phyloP scores from a whole-genome alignment of 2,797 vertebrate species.

The Diceros bicornis region DNA sequence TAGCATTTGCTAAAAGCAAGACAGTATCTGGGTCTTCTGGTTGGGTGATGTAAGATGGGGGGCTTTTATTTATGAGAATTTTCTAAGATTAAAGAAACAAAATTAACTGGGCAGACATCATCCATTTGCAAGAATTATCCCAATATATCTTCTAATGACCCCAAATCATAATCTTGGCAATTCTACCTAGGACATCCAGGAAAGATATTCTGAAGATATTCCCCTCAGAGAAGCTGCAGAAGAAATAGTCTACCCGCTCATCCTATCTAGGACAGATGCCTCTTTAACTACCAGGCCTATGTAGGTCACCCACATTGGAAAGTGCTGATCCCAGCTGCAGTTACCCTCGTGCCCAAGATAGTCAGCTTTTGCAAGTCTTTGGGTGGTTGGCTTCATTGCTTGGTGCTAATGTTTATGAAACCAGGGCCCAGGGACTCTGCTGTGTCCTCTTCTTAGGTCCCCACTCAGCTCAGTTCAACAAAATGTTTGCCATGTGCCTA shows the following conservation, averaged over 20 bases:
- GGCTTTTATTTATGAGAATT: slow-evolving; percentile 91
- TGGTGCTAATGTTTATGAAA: neutral
- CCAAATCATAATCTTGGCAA: neutral
- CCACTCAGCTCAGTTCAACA: neutral
- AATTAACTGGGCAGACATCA: slow-evolving; percentile 56
- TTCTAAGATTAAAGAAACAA: slow-evolving; percentile 89
- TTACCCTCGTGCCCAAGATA: neutral
- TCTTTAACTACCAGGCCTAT: neutral
- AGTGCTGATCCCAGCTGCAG: neutral
- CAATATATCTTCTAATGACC: neutral
- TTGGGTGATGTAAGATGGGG: slow-evolving; percentile 90
- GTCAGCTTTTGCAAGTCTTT: neutral
- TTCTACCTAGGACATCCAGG: neutral
- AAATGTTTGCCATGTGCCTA: neutral
- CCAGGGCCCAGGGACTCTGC: neutral
- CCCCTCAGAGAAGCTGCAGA: neutral
- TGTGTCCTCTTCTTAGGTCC: neutral
- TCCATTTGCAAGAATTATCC: slow-evolving; percentile 36
- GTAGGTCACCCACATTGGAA: neutral
- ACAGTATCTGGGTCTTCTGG: slow-evolving; percentile 86
- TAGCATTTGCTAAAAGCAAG: slow-evolving; percentile 91
- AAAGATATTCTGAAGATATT: neutral
- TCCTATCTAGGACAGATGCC: neutral
- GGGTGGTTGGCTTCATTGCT: neutral
- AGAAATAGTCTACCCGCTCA: neutral